Evolutionary conservation across 2,797 vertebrate genomes (phyloP).

Genomic region (Hydrocynus forskahlii): DNA sequence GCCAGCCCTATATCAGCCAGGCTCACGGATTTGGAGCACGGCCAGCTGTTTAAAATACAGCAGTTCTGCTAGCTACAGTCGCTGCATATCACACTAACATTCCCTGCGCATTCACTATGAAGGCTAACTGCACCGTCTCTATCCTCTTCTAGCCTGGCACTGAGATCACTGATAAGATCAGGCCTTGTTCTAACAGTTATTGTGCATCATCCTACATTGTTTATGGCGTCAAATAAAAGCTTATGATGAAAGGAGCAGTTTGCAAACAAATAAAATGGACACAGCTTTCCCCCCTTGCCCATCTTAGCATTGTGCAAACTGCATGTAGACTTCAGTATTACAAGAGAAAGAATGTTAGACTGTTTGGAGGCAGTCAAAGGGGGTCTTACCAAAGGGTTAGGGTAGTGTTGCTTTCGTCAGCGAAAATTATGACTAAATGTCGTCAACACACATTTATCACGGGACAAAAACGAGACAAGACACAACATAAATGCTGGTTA

Average conservation of each 20-base stretch:
- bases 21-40: conserved; percentile 66
- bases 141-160: not conserved
- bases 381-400: too few species aligned
- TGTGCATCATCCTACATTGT: not conserved
- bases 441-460: too few species aligned
- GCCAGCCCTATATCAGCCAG: conserved; percentile 67
- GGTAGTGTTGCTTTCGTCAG: too few species aligned
- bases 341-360: too few species aligned
- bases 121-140: conserved; percentile 19
- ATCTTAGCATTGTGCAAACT: too few species aligned
- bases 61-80: conserved; percentile 60
- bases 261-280: not conserved
- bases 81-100: conserved; percentile 50
- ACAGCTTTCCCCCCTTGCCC: too few species aligned
- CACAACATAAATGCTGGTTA: too few species aligned
- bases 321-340: too few species aligned
- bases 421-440: too few species aligned
- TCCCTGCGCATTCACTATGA: conserved; percentile 41
- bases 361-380: too few species aligned
- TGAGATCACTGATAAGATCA: not conserved
- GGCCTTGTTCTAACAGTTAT: not conserved
- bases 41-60: conserved; percentile 66
- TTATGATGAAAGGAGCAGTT: not conserved
- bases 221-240: not conserved
- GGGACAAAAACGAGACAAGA: too few species aligned